Evolutionary conservation across 2,888 invertebrate genomes (phyloP), one percentile per base, ranked within the genome.

Genomic region (Drosophila kuntzei): DNA sequence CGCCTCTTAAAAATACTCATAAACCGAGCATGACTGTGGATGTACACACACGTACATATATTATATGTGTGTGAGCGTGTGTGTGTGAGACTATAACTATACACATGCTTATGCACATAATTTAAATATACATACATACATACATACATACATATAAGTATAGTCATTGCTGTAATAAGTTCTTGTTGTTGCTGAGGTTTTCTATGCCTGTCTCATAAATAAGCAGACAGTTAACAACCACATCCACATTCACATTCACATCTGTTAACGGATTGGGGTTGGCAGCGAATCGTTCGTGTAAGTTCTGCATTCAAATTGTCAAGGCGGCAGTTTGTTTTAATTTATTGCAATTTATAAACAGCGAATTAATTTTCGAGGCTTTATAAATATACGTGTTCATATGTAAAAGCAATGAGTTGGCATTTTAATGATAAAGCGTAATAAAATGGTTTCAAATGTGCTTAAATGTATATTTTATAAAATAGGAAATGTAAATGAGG

Each of bases 301-400:
- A 68, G 66, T 54, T 69, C 20, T 44, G 60, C 70, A 72, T 63
- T 71, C 57, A 64, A 71, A 75, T 76, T 72, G 79, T 67, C 63
- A 59, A 59, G 82, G 51, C 44, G 53, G 25, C 58, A 68, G 82
- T 71, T 76, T 71, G 62, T 62, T 68, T 71, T 41, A 64, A 73
- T 79, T 74, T 79, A 82, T 85, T 71, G 47, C 64, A 61, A 59
- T 70, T 79, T 67, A 65, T 66, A 79, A 67, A 62, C 79, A 57
- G 34, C 34, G 25, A 69, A 67, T 65, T 75, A 75, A 71, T 63
- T 53, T 81, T 61, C 46, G 49, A 50, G 39, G 44, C 58, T 32
- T 59, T 70, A 47, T 47, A 47, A 39, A 27, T 14, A 27, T 27
- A 53, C 18, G 39, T 41, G 29, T 29, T 41, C 39, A 53, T 53